Conservation (phyloP, 2,113 vertebrate species). For the Microtus richardsoni region DNA sequence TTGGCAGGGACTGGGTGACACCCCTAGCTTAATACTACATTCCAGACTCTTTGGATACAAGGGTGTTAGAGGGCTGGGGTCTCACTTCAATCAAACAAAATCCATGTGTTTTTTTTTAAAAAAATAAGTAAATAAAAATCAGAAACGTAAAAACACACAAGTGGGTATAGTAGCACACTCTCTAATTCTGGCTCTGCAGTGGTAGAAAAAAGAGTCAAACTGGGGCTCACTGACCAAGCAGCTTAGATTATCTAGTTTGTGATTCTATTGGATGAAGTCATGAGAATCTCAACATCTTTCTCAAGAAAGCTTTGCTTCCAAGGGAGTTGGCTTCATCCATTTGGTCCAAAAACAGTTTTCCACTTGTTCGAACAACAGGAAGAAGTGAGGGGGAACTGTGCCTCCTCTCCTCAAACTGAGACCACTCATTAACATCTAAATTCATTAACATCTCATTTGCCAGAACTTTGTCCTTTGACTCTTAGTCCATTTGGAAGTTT, state of each 20-base stretch:
- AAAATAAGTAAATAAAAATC: neutral
- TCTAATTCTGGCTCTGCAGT: neutral
- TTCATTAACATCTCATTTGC: neutral
- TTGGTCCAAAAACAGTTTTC: too few relatives aligned
- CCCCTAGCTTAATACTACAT: too few relatives aligned
- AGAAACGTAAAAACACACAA: neutral
- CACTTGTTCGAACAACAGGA: neutral
- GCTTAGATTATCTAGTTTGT: neutral
- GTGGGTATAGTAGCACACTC: accelerated
- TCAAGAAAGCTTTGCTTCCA: neutral
- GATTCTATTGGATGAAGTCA: neutral
- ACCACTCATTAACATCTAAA: too few relatives aligned
- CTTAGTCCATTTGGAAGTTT: neutral
- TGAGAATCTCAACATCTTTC: neutral
- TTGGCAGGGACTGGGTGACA: too few relatives aligned
- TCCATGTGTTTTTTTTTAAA: neutral
- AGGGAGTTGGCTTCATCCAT: neutral
- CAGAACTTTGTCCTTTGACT: neutral
- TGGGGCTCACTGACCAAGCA: neutral
- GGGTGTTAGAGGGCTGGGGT: too few relatives aligned
- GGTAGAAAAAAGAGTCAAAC: too few relatives aligned
- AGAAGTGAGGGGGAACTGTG: neutral
- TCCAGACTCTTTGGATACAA: too few relatives aligned
- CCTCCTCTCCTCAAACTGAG: neutral
- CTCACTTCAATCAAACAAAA: too few relatives aligned